Evolutionary conservation across 2,113 vertebrate genomes (phyloP).

Genomic region (Spilogale gracilis): DNA sequence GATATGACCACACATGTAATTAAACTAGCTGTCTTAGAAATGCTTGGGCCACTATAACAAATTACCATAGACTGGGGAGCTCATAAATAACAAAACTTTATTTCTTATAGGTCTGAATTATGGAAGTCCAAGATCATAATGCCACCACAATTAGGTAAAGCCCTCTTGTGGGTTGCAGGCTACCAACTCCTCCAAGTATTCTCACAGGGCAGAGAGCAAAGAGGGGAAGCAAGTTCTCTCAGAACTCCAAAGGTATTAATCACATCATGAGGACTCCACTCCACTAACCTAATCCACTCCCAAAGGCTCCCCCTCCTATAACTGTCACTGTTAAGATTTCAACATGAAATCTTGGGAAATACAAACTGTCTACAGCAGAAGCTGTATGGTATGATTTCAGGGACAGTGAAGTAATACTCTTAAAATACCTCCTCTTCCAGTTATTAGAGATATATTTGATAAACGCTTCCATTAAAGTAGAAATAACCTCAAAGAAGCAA

Average conservation of each 20-base stretch:
- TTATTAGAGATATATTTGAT: not conserved
- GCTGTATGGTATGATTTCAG: not conserved
- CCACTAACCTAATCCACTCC: not conserved
- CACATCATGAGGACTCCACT: not conserved
- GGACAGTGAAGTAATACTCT: not conserved
- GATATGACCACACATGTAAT: not conserved
- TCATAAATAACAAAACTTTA: not conserved
- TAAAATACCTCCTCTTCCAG: not conserved
- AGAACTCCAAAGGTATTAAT: not conserved
- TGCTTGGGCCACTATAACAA: not conserved
- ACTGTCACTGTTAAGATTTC: not conserved
- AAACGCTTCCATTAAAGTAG: not conserved
- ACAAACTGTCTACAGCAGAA: not conserved
- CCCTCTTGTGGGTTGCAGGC: not conserved
- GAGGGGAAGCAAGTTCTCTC: not conserved
- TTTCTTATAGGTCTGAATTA: not conserved
- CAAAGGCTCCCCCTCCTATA: not conserved
- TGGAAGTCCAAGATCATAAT: not conserved
- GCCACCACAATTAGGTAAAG: not conserved
- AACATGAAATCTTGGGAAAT: not conserved
- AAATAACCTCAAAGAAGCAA: conserved; percentile 22
- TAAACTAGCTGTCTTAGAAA: not conserved
- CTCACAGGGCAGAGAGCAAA: not conserved
- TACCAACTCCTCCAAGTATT: not conserved
- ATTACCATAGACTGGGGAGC: not conserved